Conservation (phyloP, 2,888 invertebrate genomes). For the Andricus quercusramuli region DNA sequence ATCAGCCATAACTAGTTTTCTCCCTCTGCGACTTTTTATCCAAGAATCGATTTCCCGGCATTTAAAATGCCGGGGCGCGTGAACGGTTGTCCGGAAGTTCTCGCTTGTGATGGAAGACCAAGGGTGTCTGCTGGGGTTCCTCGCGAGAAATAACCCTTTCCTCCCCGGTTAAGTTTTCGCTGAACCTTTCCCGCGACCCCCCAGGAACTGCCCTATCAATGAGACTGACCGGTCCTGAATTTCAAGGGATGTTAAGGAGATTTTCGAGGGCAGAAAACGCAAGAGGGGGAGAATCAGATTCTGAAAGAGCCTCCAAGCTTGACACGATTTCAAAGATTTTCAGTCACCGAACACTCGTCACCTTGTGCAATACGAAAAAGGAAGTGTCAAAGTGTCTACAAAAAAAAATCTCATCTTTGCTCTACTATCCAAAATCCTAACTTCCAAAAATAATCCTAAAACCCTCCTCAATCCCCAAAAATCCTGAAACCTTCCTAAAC, state of each 20-base stretch:
- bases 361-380: conserved; percentile 56
- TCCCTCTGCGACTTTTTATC: neutral
- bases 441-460: neutral
- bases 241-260: conserved; percentile 55
- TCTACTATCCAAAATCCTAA: neutral
- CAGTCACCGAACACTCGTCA: conserved; percentile 62
- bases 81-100: conserved; percentile 42
- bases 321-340: conserved; percentile 54
- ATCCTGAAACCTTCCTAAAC: neutral
- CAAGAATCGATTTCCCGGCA: neutral
- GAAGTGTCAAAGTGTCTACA: conserved; percentile 48
- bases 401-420: conserved; percentile 28
- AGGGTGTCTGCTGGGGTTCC: conserved; percentile 44
- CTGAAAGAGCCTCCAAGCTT: conserved; percentile 45
- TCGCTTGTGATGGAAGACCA: neutral
- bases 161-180: conserved; percentile 54
- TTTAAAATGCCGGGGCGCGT: conserved; percentile 30
- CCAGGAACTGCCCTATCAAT: conserved; percentile 54
- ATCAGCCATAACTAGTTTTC: neutral
- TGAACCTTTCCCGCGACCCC: conserved; percentile 65
- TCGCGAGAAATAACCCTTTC: conserved; percentile 45
- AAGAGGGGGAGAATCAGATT: conserved; percentile 50
- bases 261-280: conserved; percentile 18
- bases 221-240: conserved; percentile 58
- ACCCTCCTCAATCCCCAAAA: neutral